Base-by-base conservation (phyloP, 2,797 vertebrate genomes). In the Rhinella marina region DNA sequence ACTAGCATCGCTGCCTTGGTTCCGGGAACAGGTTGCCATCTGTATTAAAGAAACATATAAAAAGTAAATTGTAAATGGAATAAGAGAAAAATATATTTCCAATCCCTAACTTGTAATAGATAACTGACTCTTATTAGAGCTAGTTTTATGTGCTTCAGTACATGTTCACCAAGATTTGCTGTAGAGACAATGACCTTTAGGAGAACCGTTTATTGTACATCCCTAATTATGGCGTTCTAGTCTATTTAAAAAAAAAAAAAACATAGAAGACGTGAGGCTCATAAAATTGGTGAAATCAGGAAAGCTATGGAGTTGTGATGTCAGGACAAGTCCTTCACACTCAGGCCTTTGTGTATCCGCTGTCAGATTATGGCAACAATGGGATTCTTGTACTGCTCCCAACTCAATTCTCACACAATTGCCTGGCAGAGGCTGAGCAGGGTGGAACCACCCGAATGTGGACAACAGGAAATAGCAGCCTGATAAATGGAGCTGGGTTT, bases 1-100 rank as follows among this genome's bases (percentile, higher is more conserved):
- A 98, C 96, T 92, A 98, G 90, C 97, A 97, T 97, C 86, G 97
- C 93, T 64, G 97, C 96, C 93, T 97, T 97, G 0, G 96, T 97
- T 76, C 97, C 96, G 23, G 96, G 96, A 48, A 93, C 78, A 64
- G 97, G 97, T 92, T 97, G 97, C 97, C 97, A 97, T 90, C 95
- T 95, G 88, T 95, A 54, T 88, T 91, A 48, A 90, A 86, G 3
- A 75, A 61, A 62, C 3, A 62, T 50, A 48, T 25, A 23, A 75
- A 75, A 23, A 21, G n/a, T 10, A 9, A 41, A 4, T 70, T 62
- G 54, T 19, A 25, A 50, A 52, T 1, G 2, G 7, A 76, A 23
- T 12, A 0, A 41, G 41, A 72, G 16, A 32, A 29, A 62, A 50
- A 48, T 12, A 21, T 19, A 73, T 10, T 12, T 32, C 25, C 13